A percentile compares a stretch with the other conserved stretches of the same genome.
These are phyloP conservation scores for Pyxicephalus adspersus DNA, from an alignment of 2,113 vertebrate genomes.

Conservation along the genomic window DNA sequence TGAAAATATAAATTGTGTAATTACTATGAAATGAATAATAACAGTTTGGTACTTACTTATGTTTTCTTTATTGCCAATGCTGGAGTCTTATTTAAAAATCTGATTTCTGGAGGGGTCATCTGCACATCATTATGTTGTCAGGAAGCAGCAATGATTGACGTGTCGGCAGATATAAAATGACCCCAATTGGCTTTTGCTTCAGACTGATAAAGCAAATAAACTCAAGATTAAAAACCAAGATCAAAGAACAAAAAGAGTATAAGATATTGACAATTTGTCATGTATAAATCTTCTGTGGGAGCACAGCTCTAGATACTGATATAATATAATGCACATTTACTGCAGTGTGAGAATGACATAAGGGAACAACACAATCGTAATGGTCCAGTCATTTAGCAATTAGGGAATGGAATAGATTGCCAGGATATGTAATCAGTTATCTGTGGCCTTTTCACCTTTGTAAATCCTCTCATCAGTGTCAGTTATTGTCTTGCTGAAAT, in stretches of 20 bases:
- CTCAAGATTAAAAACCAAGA: conserved; percentile 5
- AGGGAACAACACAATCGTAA: not conserved
- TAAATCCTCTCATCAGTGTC: not conserved
- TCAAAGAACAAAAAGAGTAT: not conserved
- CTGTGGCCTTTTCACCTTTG: conserved; percentile 24
- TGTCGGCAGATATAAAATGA: not conserved
- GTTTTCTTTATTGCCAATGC: not conserved
- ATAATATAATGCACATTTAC: not conserved
- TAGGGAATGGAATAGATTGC: conserved; percentile 7
- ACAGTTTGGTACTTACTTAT: too few relatives aligned
- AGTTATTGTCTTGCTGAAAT: not conserved
- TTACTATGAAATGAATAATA: too few relatives aligned
- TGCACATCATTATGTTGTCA: not conserved
- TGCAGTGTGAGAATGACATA: not conserved
- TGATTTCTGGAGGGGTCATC: not conserved
- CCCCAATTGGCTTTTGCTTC: not conserved
- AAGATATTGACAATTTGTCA: not conserved
- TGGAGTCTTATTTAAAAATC: not conserved
- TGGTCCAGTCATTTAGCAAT: conserved; percentile 23
- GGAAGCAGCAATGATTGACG: not conserved
- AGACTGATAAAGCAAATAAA: not conserved
- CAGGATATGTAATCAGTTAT: not conserved
- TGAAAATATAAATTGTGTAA: too few relatives aligned
- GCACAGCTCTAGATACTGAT: not conserved
- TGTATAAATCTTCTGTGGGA: not conserved